phyloP scores from a whole-genome alignment of 2,797 vertebrate species.

The Pseudochaenichthys georgianus region DNA sequence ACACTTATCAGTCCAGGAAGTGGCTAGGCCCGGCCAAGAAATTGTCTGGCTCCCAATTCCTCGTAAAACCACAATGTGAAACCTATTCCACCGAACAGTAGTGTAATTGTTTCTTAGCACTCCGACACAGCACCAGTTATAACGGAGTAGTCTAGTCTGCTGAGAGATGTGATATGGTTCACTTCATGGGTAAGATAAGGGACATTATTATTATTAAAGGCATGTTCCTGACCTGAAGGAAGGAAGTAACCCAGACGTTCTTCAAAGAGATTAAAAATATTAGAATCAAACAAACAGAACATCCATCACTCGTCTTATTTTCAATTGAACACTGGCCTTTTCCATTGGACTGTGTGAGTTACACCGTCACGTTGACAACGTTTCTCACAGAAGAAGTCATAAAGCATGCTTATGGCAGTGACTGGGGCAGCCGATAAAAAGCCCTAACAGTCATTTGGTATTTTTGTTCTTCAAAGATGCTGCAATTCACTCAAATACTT shows the following conservation, averaged over 20 bases:
- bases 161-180: constrained; percentile 30
- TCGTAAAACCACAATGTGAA: no score
- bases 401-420: constrained; percentile 12
- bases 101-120: background rate
- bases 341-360: constrained; percentile 38
- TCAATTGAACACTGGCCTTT: constrained; percentile 28
- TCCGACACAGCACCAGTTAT: constrained; percentile 5
- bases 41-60: no score
- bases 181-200: constrained; percentile 28
- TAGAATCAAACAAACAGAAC: background rate
- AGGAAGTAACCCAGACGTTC: background rate
- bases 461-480: background rate
- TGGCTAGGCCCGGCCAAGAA: background rate
- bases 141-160: constrained; percentile 9
- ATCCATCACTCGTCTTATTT: background rate
- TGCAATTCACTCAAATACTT: background rate
- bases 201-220: constrained; percentile 13
- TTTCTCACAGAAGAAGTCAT: constrained; percentile 24
- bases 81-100: no score
- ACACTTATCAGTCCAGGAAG: background rate
- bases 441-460: background rate
- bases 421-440: constrained; percentile 3
- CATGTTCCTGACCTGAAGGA: background rate
- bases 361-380: constrained; percentile 25
- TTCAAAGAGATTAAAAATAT: background rate